phyloP scores from a whole-genome alignment of 2,113 vertebrate genomes.

The Phrynocephalus versicolor region DNA sequence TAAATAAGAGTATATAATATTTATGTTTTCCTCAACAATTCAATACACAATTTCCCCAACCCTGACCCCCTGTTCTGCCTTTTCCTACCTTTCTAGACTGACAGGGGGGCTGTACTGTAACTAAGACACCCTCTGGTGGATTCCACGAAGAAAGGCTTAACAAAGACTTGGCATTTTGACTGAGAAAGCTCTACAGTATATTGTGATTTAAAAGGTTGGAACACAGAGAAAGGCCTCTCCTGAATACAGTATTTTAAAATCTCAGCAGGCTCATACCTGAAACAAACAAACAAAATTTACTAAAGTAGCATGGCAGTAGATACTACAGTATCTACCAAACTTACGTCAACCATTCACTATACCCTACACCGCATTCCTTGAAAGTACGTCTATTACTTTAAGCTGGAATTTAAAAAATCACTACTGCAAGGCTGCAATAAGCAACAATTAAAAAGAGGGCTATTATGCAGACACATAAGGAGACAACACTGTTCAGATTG shows the following conservation, averaged over 20 bases:
- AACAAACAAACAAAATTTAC: background rate
- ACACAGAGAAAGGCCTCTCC: background rate
- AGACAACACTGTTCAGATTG: background rate
- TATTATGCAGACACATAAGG: background rate
- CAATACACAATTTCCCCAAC: background rate
- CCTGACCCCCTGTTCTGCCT: background rate
- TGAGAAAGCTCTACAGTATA: background rate
- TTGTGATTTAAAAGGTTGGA: background rate
- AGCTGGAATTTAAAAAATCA: background rate
- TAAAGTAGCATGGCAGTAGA: background rate
- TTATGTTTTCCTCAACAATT: background rate
- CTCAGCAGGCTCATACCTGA: no score
- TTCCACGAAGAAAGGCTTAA: background rate
- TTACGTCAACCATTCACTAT: background rate
- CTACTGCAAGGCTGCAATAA: constrained; percentile 14
- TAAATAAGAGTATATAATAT: no score
- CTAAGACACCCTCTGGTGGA: background rate
- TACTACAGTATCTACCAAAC: background rate
- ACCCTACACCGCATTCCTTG: background rate
- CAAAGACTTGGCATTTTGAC: background rate
- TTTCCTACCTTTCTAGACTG: background rate
- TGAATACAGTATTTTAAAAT: no score
- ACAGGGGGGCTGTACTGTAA: background rate
- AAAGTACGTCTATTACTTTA: constrained; percentile 20
- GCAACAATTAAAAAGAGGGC: background rate